phyloP scores from a whole-genome alignment of 2,113 vertebrate species.

The Pleuronectes platessa region DNA sequence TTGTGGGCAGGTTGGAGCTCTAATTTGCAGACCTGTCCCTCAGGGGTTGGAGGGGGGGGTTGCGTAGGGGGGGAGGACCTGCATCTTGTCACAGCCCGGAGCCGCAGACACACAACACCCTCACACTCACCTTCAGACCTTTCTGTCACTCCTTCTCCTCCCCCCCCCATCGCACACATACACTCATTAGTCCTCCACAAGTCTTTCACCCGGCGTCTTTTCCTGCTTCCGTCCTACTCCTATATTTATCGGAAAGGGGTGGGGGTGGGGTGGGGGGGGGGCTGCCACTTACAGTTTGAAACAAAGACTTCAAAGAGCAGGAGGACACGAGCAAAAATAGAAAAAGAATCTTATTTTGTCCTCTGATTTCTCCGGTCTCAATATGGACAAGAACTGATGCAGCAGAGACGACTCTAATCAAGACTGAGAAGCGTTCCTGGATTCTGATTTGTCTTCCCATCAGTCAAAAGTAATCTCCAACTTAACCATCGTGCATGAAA shows the following conservation, averaged over 20 bases:
- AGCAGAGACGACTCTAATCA: conserved; percentile 10
- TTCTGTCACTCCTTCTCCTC: conserved; percentile 3
- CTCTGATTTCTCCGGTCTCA: not conserved
- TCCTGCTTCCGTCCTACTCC: not conserved
- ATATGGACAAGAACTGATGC: conserved; percentile 15
- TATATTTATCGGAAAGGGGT: not conserved
- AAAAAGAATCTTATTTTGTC: no score
- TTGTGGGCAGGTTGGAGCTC: conserved; percentile 25
- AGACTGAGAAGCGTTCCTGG: conserved; percentile 13
- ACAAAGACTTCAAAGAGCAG: not conserved
- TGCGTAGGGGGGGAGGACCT: conserved; percentile 54
- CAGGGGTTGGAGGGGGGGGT: conserved; percentile 19
- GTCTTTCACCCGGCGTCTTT: not conserved
- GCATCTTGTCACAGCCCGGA: conserved; percentile 32
- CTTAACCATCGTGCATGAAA: conserved; percentile 58
- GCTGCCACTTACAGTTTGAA: conserved; percentile 7
- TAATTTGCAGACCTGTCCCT: conserved; percentile 49
- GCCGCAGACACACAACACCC: conserved; percentile 52
- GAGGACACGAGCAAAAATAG: not conserved
- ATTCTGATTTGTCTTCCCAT: conserved; percentile 38
- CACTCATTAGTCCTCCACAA: conserved; percentile 4
- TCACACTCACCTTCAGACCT: conserved; percentile 10
- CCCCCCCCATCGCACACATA: conserved; percentile 2
- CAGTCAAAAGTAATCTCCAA: conserved; percentile 38
- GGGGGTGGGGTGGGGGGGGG: no score